Evolutionary conservation across 2,888 invertebrate genomes (phyloP).

Genomic region (Leucoma salicis): DNA sequence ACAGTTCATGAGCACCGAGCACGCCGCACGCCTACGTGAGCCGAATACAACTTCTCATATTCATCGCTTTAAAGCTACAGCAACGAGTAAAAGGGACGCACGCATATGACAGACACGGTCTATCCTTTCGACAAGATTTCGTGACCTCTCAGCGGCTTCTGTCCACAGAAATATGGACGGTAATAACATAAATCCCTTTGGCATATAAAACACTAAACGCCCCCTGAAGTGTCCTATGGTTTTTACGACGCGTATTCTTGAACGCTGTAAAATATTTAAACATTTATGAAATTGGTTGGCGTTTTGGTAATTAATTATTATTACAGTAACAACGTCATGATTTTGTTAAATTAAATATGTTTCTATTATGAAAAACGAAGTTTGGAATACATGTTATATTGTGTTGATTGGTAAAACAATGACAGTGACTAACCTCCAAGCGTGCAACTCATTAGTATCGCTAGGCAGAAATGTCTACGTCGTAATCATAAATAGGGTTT

Average conservation of each 20-base stretch:
- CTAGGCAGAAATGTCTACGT: too few species aligned
- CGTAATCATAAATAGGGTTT: too few species aligned
- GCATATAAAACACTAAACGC: slow-evolving; percentile 83
- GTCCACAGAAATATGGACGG: slow-evolving; percentile 81
- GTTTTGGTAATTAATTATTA: slow-evolving; percentile 38
- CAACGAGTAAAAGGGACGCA: slow-evolving; percentile 55
- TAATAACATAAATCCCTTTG: slow-evolving; percentile 82
- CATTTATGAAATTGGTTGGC: slow-evolving; percentile 58
- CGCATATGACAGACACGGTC: slow-evolving; percentile 48
- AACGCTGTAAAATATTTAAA: slow-evolving; percentile 50
- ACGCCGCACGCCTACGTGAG: slow-evolving; percentile 72
- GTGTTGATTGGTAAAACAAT: too few species aligned
- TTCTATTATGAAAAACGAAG: too few species aligned
- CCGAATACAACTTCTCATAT: slow-evolving; percentile 75
- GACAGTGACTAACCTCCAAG: too few species aligned
- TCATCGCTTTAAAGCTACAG: slow-evolving; percentile 75
- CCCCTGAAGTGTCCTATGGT: slow-evolving; percentile 71
- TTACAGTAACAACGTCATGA: slow-evolving; percentile 9
- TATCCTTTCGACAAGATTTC: slow-evolving; percentile 69
- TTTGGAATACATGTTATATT: too few species aligned
- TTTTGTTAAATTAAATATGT: too few species aligned
- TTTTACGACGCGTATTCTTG: slow-evolving; percentile 58
- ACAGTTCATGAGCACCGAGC: slow-evolving; percentile 75
- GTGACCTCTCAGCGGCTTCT: slow-evolving; percentile 80
- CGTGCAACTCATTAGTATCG: too few species aligned